Evolutionary conservation across 2,888 invertebrate genomes (phyloP), one percentile per base, ranked within the genome.

Genomic region (Volucella zonaria): DNA sequence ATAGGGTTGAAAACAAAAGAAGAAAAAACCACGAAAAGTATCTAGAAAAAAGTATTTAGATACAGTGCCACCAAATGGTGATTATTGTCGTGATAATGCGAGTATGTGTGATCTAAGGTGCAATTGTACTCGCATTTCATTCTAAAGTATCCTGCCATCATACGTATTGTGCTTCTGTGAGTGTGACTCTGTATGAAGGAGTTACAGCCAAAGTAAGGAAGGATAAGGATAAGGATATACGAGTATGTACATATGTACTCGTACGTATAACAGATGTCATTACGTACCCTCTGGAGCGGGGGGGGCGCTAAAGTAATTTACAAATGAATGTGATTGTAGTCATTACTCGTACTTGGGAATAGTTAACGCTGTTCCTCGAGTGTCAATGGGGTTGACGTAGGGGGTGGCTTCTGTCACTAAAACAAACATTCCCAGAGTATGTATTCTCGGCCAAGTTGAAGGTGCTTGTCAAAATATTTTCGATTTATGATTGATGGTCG

Each of bases 251-350:
- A 49, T 8, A 51, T 8, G 18, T 9, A n/a, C n/a, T n/a, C n/a
- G n/a, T n/a, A 40, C 11, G 38, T 11, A 43, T 8, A n/a, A 73
- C 40, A 51, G 56, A 51, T 59, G 58, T 61, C 52, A 67, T 68
- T 68, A 54, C 14, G 68, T 68, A 68, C 54, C 68, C 68, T 70
- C 59, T 45, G 45, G 52, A 3, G n/a, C n/a, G n/a, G n/a, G n/a
- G n/a, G n/a, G 58, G 64, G 31, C 6, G 6, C 70, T 71, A 70
- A 64, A 51, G 56, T 70, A 70, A 78, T 78, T 70, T 71, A 70
- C 77, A 71, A 78, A 71, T 71, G 77, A 78, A 70, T 64, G 70
- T 71, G 70, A 71, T 78, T 78, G 64, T 64, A 64, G 77, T 70
- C 70, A 70, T 71, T 18, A 18, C n/a, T n/a, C n/a, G n/a, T 71